These are phyloP conservation scores for Amblyjoppa fuscipennis DNA, from an alignment of 2,888 invertebrate species.

Conservation along the genomic window DNA sequence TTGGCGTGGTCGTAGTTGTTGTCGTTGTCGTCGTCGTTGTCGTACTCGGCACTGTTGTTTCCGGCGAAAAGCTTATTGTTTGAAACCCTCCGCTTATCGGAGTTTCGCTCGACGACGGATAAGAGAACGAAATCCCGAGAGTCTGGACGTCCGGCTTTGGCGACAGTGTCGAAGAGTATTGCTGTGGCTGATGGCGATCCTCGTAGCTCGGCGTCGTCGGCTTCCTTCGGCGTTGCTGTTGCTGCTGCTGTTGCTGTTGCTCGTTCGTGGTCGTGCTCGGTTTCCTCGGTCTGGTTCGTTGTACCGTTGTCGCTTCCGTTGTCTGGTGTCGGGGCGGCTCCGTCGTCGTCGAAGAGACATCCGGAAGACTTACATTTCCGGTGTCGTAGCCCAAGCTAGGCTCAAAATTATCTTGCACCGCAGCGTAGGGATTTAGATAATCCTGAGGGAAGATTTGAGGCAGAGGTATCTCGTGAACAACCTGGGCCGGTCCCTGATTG, in stretches of 20 bases:
- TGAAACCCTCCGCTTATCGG: constrained; percentile 51
- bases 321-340: constrained; percentile 5
- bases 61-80: constrained; percentile 58
- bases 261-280: constrained; percentile 19
- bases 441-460: constrained; percentile 49
- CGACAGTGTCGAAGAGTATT: constrained; percentile 47
- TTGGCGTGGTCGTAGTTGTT: constrained; percentile 48
- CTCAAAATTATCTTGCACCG: constrained; percentile 62
- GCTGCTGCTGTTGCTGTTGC: constrained; percentile 36
- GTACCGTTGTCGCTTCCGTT: constrained; percentile 58
- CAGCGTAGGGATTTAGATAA: constrained; percentile 33
- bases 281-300: constrained; percentile 62
- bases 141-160: constrained; percentile 58
- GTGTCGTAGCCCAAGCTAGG: constrained; percentile 73
- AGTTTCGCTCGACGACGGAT: constrained; percentile 42
- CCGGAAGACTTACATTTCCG: constrained; percentile 69
- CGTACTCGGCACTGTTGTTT: constrained; percentile 54
- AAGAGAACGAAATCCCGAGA: constrained; percentile 29
- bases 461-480: constrained; percentile 26
- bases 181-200: constrained; percentile 45
- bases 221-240: constrained; percentile 51
- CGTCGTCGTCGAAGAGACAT: constrained; percentile 4
- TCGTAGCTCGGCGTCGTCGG: constrained; percentile 63
- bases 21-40: constrained; percentile 61
- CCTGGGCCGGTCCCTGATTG: constrained; percentile 69